Conservation (phyloP, 2,888 invertebrate genomes). For the Epinotia demarniana region DNA sequence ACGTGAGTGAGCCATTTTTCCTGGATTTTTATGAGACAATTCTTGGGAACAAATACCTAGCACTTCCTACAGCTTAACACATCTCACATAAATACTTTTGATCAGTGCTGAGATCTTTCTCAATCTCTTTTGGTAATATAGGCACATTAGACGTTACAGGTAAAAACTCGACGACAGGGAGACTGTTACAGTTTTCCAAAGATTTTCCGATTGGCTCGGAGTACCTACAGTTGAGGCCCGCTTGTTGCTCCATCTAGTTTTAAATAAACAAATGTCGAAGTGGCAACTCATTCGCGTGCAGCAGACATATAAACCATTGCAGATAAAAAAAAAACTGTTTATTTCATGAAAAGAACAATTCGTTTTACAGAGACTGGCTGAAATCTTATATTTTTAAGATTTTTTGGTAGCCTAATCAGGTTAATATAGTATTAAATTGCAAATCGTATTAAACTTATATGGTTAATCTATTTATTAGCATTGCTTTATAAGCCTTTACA, state of each 20-base stretch:
- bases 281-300: neutral
- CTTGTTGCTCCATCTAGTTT: too few species aligned
- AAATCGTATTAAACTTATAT: too few species aligned
- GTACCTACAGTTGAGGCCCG: neutral
- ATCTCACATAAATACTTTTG: constrained; percentile 14
- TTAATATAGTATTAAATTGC: too few species aligned
- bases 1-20: neutral
- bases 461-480: too few species aligned
- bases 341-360: too few species aligned
- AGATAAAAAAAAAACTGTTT: too few species aligned
- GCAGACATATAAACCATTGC: neutral
- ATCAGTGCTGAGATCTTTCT: constrained; percentile 5
- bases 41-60: constrained; percentile 16
- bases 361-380: too few species aligned
- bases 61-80: constrained; percentile 13
- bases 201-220: neutral
- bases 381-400: too few species aligned
- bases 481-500: too few species aligned
- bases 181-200: neutral
- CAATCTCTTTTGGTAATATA: neutral
- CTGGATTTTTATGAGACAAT: constrained; percentile 17
- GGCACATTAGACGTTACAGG: neutral
- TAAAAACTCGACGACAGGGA: neutral
- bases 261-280: neutral
- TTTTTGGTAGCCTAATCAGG: too few species aligned